phyloP scores from a whole-genome alignment of 2,797 vertebrate species.

The Poeciliopsis presidionis region DNA sequence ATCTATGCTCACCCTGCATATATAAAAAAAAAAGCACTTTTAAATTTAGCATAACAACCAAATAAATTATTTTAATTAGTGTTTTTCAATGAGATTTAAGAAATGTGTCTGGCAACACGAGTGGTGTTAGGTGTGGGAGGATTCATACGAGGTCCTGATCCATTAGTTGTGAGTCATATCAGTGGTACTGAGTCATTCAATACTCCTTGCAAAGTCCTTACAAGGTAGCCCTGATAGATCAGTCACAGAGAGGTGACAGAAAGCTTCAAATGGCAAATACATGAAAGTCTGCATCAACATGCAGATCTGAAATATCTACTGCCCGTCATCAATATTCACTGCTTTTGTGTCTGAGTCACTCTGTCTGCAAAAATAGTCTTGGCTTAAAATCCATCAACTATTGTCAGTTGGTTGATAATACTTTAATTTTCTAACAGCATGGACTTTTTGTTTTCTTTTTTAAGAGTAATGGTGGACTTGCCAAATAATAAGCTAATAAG shows the following conservation, averaged over 20 bases:
- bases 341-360: background rate
- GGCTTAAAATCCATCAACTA: background rate
- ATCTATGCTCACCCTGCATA: background rate
- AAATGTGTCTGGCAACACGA: slow-evolving; percentile 35
- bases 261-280: slow-evolving; percentile 52
- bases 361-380: slow-evolving; percentile 53
- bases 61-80: slow-evolving; percentile 8
- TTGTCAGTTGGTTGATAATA: slow-evolving; percentile 32
- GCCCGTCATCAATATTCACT: slow-evolving; percentile 32
- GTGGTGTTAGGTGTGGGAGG: slow-evolving; percentile 33
- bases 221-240: slow-evolving; percentile 41
- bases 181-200: slow-evolving; percentile 62
- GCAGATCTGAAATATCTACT: slow-evolving; percentile 43
- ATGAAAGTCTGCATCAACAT: slow-evolving; percentile 44
- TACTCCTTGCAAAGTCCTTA: slow-evolving; percentile 32
- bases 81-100: slow-evolving; percentile 28
- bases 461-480: slow-evolving; percentile 34
- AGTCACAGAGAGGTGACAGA: slow-evolving; percentile 46
- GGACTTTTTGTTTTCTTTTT: background rate
- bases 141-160: slow-evolving; percentile 62
- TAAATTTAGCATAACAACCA: slow-evolving; percentile 14
- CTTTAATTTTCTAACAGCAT: slow-evolving; percentile 67
- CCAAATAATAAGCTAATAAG: slow-evolving; percentile 67
- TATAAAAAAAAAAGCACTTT: background rate
- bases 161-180: slow-evolving; percentile 64